Evolutionary conservation across 2,797 vertebrate genomes (phyloP), one percentile per base, ranked within the genome.

Genomic region (Amazona ochrocephala): DNA sequence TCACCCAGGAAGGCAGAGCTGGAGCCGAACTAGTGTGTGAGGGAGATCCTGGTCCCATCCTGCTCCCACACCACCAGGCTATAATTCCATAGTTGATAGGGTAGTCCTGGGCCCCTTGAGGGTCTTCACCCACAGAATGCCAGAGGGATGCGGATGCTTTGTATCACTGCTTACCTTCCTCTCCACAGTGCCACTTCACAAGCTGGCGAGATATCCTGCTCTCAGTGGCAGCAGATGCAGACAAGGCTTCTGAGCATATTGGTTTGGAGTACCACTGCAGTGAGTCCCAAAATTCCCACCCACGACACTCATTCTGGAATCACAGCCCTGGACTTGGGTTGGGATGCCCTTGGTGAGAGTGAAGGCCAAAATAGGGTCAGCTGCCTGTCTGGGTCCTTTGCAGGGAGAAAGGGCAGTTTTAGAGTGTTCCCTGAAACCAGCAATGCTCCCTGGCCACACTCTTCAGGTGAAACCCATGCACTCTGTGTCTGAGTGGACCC

Each of bases 401-500:
- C 30, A 81, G 53, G 29, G 53, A 77, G n/a, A 84, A 93, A 68
- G 11, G 45, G 21, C 64, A 85, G 41, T 37, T 92, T 80, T 30
- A 44, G 14, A 22, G 17, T 11, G 11, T 6, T 89, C 30, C 23
- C 48, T 75, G 51, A 56, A 88, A 42, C 23, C 44, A 85, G 53
- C 17, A 34, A 8, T 51, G 13, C 60, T 90, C 34, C 64, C 48
- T 9, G 10, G n/a, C 32, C 44, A 30, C 16, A 16, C 22, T 81
- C 26, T 34, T 77, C 82, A 82, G 77, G 72, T 89, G 84, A 93
- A 87, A 83, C 48, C 56, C 22, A 5, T 34, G 75, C 65, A 47
- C 89, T 85, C 18, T 4, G 42, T 66, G 89, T 80, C 84, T 93
- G 61, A 87, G 94, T 91, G 87, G 87, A 87, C 95, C 61, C 87